Percentiles rank a stretch among this genome's conserved stretches.
Evolutionary conservation across 2,113 vertebrate species (phyloP).

Genomic region (Helogale parvula): DNA sequence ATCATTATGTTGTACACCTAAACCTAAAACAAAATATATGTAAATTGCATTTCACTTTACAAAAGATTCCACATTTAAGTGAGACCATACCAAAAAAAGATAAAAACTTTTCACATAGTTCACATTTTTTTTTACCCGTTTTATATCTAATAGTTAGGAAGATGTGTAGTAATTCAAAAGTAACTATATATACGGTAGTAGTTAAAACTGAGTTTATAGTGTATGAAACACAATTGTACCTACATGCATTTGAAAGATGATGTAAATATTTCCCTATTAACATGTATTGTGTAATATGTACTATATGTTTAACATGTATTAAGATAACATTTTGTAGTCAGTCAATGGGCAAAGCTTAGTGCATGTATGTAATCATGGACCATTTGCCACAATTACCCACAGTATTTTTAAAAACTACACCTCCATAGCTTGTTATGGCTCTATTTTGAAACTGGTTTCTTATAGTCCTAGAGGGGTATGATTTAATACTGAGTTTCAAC

Average conservation of each 20-base stretch:
- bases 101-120: neutral
- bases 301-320: neutral
- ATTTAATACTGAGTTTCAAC: neutral
- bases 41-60: neutral
- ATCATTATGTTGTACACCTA: neutral
- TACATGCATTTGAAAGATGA: neutral
- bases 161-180: neutral
- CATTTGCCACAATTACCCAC: neutral
- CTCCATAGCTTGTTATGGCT: neutral
- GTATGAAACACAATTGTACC: neutral
- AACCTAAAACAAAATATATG: neutral
- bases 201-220: neutral
- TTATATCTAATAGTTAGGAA: neutral
- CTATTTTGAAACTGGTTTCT: slow-evolving; percentile 18
- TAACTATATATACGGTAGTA: neutral
- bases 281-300: neutral
- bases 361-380: neutral
- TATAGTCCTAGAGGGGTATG: neutral
- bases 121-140: neutral
- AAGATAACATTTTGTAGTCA: neutral
- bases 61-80: neutral
- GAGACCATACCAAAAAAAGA: neutral
- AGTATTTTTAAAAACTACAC: neutral
- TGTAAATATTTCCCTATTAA: neutral
- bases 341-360: neutral